Base-by-base conservation (phyloP, 2,797 vertebrate species). In the Tenualosa thibaudeaui region DNA sequence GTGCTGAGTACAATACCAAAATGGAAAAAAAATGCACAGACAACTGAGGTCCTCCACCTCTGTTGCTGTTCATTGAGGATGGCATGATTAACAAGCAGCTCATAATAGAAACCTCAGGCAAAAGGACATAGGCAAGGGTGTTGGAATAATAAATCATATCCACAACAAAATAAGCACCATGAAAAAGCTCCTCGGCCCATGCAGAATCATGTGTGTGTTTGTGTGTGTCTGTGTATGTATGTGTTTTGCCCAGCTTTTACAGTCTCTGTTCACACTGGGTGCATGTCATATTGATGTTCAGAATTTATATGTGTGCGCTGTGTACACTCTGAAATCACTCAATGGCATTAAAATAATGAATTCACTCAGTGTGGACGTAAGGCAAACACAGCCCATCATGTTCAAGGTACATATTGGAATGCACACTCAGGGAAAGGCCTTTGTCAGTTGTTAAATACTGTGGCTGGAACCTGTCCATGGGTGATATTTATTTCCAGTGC, bases 11-110 rank as follows among this genome's bases (percentile, higher is more conserved):
- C 12, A 37, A 24, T 12, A 68, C 26, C 10, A 37, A 68, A 68
- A 3, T 22, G 54, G 5, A 65, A 24, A 65, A 10, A 65, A 65
- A 0, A 26, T 7, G 1, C 56, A 22, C 17, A 8, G 7, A 5
- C 54, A 56, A 22, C 54, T 5, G 0, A 37, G 12, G 65, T 17
- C 31, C 65, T 37, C 26, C 31, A 71, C 26, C 65, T 37, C 12
- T 37, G 65, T 37, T 26, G 65, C 65, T 40, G 65, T 3, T 5
- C 26, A 15, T 15, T 37, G 26, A 37, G 65, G 31, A 37, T 37
- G 65, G 65, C 65, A 71, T 71, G 54, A 83, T 83, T 68, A 83
- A 65, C 82, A 68, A 83, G 58, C 46, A 31, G 60, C 43, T 22
- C 82, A 83, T 49, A 83, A 65, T 58, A 40, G 31, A 43, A 58